phyloP scores from a whole-genome alignment of 2,797 vertebrate species.

The Epinephelus awoara region DNA sequence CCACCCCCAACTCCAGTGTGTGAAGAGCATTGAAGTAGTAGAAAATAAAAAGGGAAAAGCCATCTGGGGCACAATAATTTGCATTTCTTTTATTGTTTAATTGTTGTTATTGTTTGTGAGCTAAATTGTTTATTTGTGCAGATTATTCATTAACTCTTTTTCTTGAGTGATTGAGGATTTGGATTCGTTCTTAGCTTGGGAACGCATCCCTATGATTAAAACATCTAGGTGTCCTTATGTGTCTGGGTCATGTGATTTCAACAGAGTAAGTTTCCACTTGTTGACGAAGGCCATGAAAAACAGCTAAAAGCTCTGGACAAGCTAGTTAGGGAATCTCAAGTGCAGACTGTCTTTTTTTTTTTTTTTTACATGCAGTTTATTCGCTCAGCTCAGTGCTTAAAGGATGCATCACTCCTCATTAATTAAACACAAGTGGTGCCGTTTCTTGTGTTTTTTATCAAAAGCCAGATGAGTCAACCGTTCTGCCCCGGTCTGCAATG shows the following conservation, averaged over 20 bases:
- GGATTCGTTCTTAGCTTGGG: too few species aligned
- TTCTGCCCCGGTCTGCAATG: constrained; percentile 24
- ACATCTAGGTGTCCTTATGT: neutral
- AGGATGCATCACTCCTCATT: constrained; percentile 23
- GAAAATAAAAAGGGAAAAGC: too few species aligned
- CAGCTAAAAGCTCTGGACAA: neutral
- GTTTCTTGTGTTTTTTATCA: constrained; percentile 22
- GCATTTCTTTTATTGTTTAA: too few species aligned
- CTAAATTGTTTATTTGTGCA: too few species aligned
- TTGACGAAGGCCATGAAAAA: neutral
- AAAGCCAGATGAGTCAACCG: constrained; percentile 26
- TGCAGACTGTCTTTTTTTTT: neutral
- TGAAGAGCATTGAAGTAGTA: too few species aligned
- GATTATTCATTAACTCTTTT: too few species aligned
- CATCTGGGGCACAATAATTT: too few species aligned
- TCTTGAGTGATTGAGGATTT: too few species aligned
- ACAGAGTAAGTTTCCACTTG: neutral
- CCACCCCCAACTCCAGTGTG: too few species aligned
- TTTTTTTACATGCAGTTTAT: too few species aligned
- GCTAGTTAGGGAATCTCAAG: neutral
- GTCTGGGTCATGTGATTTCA: neutral
- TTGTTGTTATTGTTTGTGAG: too few species aligned
- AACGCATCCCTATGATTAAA: too few species aligned
- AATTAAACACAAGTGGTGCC: constrained; percentile 24
- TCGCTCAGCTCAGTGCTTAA: neutral